Percentiles rank a stretch among this genome's conserved stretches.
These are phyloP conservation scores for Turdus rufiventris DNA, from an alignment of 2,113 vertebrate genomes.

Conservation along the genomic window DNA sequence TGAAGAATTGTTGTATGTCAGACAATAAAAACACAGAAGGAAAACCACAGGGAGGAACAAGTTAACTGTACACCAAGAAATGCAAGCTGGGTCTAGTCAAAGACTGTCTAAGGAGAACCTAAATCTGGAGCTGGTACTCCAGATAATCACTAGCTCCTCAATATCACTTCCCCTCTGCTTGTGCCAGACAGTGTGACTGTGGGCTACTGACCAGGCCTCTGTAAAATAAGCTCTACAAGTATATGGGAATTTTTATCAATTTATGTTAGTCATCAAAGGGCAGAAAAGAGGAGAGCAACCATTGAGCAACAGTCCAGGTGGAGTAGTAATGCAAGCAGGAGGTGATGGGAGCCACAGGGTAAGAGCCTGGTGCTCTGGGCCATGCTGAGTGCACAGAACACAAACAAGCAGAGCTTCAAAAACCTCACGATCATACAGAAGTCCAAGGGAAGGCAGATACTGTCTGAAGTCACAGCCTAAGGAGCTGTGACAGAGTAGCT, in stretches of 20 bases:
- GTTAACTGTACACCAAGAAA: neutral
- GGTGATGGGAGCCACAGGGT: rapidly evolving
- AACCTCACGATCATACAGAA: neutral
- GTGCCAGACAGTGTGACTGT: neutral
- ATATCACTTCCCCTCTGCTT: neutral
- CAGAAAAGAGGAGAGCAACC: neutral
- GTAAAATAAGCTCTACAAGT: neutral
- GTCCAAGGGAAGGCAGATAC: neutral
- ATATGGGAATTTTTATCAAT: neutral
- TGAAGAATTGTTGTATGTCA: neutral
- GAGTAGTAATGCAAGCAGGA: neutral
- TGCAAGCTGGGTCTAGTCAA: neutral
- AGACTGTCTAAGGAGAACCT: neutral
- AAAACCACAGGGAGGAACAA: neutral
- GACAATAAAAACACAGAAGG: neutral
- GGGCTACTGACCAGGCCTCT: neutral
- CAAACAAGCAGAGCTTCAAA: neutral
- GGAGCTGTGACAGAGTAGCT: neutral
- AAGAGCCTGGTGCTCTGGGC: neutral
- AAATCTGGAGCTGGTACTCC: neutral
- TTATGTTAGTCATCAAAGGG: neutral
- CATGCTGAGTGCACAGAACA: neutral
- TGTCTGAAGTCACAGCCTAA: neutral
- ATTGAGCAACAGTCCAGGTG: neutral
- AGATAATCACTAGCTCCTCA: neutral